Conservation (phyloP, 2,888 invertebrate species). For the Drosophila quinaria region DNA sequence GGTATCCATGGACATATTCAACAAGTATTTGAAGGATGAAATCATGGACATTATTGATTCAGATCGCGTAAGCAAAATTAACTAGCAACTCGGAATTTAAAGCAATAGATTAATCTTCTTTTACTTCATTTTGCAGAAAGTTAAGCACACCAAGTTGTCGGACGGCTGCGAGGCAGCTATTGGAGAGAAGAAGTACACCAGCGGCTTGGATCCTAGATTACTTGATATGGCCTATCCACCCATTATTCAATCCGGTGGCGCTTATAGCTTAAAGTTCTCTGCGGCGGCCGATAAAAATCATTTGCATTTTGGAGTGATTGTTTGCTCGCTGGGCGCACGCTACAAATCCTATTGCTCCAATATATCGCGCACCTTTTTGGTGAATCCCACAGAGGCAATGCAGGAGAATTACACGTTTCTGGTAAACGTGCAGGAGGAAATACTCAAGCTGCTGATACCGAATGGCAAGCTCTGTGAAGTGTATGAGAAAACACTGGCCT, state of each 20-base stretch:
- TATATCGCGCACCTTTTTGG: slow-evolving; percentile 97
- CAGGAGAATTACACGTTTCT: slow-evolving; percentile 97
- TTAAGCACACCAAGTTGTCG: slow-evolving; percentile 97
- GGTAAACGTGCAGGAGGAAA: slow-evolving; percentile 94
- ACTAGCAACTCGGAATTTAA: not conserved
- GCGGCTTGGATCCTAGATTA: slow-evolving; percentile 94
- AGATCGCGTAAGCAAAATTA: slow-evolving; percentile 90
- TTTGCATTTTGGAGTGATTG: slow-evolving; percentile 97
- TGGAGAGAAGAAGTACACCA: slow-evolving; percentile 97
- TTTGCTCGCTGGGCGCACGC: slow-evolving; percentile 96
- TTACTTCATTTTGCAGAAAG: slow-evolving; percentile 89
- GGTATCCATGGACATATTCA: slow-evolving; percentile 97
- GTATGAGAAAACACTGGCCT: slow-evolving; percentile 92
- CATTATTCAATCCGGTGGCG: slow-evolving; percentile 99
- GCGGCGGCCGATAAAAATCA: slow-evolving; percentile 97
- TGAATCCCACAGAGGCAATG: slow-evolving; percentile 93
- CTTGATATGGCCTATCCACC: slow-evolving; percentile 99
- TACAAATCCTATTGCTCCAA: slow-evolving; percentile 99
- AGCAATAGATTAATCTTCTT: not conserved
- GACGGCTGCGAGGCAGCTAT: slow-evolving; percentile 97
- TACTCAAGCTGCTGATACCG: slow-evolving; percentile 93
- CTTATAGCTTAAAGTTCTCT: slow-evolving; percentile 98
- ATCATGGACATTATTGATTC: slow-evolving; percentile 99
- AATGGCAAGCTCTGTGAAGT: slow-evolving; percentile 94
- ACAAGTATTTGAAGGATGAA: slow-evolving; percentile 98